Conservation (phyloP, 2,888 invertebrate species). For the Deilephila elpenor region DNA sequence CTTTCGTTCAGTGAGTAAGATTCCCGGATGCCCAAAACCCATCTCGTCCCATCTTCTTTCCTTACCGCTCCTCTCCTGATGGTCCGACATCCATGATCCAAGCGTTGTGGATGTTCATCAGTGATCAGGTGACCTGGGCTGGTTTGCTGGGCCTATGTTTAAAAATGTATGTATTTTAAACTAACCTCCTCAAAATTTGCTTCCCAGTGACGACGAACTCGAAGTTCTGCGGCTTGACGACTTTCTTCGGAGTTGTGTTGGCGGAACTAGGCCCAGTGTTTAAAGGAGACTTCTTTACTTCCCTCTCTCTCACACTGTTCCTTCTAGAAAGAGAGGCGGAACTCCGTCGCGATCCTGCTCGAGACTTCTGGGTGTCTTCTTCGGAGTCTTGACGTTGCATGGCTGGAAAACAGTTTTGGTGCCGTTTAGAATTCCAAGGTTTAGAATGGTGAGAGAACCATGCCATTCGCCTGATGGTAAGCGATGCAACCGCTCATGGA, state of each 20-base stretch:
- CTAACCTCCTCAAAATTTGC: constrained; percentile 68
- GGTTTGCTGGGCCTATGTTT: no score
- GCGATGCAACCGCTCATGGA: no score
- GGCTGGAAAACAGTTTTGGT: constrained; percentile 5
- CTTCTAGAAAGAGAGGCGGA: constrained; percentile 64
- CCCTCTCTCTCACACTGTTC: constrained; percentile 60
- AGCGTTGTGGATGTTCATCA: no score
- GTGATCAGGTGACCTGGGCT: no score
- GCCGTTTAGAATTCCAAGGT: no score
- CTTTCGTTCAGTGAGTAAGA: no score
- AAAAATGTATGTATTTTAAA: not conserved
- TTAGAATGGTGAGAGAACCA: no score
- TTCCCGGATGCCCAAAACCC: no score
- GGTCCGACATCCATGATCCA: no score
- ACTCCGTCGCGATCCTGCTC: constrained; percentile 64
- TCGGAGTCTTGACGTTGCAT: constrained; percentile 52
- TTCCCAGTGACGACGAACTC: constrained; percentile 75
- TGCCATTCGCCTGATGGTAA: no score
- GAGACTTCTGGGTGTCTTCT: constrained; percentile 51
- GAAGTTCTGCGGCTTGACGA: constrained; percentile 54
- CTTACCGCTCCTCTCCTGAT: not conserved
- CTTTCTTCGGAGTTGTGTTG: constrained; percentile 64
- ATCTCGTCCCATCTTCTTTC: not conserved
- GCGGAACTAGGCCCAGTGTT: constrained; percentile 49
- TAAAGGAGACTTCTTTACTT: constrained; percentile 43